A percentile compares a stretch with the other conserved stretches of the same genome.
phyloP scores from a whole-genome alignment of 2,797 vertebrate genomes.

The Octomys mimax region DNA sequence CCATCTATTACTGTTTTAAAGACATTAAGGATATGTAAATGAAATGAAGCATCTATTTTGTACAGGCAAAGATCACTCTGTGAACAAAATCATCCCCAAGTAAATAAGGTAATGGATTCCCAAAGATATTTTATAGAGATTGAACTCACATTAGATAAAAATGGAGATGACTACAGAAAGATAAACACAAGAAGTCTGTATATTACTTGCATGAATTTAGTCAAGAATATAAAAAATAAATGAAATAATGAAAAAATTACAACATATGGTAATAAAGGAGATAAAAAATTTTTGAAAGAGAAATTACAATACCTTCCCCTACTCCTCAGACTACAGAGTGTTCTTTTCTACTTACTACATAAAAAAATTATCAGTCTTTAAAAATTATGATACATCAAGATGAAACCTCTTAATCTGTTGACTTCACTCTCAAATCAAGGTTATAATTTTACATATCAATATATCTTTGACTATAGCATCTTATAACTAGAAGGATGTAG shows the following conservation, averaged over 20 bases:
- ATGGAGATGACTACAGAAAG: background rate
- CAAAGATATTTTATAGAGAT: background rate
- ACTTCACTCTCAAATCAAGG: background rate
- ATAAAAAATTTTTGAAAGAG: background rate
- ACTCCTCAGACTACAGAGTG: rapidly evolving
- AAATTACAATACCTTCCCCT: background rate
- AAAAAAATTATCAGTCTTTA: background rate
- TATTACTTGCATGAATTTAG: background rate
- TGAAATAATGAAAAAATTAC: background rate
- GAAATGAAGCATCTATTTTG: background rate
- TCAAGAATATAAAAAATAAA: background rate
- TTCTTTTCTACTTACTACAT: background rate
- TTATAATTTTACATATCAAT: background rate
- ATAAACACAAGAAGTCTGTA: background rate
- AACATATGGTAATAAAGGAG: background rate
- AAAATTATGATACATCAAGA: background rate
- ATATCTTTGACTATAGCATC: background rate
- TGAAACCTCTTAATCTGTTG: background rate
- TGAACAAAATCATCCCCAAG: background rate
- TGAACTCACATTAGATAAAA: background rate
- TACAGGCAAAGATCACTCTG: background rate
- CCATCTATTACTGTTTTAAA: background rate
- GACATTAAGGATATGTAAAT: background rate
- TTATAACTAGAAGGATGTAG: background rate
- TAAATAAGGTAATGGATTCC: background rate